phyloP scores from a whole-genome alignment of 2,888 invertebrate genomes.

The Euphydryas editha region DNA sequence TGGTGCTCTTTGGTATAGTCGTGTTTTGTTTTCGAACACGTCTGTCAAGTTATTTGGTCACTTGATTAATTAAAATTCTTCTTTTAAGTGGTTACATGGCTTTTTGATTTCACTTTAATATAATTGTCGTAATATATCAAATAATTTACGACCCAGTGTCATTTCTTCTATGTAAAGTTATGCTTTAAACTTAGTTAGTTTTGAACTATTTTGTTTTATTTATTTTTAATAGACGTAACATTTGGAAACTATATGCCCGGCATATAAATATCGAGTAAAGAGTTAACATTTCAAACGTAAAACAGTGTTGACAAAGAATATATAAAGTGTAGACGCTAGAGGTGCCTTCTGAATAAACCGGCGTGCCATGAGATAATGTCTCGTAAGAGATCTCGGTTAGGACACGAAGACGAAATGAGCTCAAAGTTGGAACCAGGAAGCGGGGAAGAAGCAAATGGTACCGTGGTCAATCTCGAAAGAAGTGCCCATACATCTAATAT shows the following conservation, averaged over 20 bases:
- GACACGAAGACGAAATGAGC: constrained; percentile 66
- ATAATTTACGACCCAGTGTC: not conserved
- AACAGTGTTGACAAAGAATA: too few species aligned
- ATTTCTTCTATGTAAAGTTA: not conserved
- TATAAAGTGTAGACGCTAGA: not conserved
- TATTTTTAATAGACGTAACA: not conserved
- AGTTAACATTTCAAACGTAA: not conserved
- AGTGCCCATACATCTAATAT: constrained; percentile 53
- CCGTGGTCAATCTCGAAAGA: constrained; percentile 61
- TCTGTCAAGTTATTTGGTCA: constrained; percentile 23
- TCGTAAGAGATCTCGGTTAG: constrained; percentile 67
- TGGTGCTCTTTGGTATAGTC: constrained; percentile 4
- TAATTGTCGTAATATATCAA: not conserved
- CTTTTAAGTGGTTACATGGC: constrained; percentile 5
- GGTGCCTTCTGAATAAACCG: constrained; percentile 24
- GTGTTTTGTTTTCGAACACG: constrained; percentile 28
- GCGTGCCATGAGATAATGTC: constrained; percentile 74
- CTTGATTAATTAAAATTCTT: constrained; percentile 4
- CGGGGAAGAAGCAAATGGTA: constrained; percentile 64
- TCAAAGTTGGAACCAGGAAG: constrained; percentile 58
- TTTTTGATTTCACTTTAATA: not conserved
- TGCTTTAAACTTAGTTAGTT: not conserved
- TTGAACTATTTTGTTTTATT: not conserved
- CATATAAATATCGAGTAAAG: not conserved
- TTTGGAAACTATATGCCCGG: not conserved